A percentile compares a stretch with the other conserved stretches of the same genome.
These are phyloP conservation scores for Caiman crocodilus DNA, from an alignment of 2,797 vertebrate species.

Conservation along the genomic window DNA sequence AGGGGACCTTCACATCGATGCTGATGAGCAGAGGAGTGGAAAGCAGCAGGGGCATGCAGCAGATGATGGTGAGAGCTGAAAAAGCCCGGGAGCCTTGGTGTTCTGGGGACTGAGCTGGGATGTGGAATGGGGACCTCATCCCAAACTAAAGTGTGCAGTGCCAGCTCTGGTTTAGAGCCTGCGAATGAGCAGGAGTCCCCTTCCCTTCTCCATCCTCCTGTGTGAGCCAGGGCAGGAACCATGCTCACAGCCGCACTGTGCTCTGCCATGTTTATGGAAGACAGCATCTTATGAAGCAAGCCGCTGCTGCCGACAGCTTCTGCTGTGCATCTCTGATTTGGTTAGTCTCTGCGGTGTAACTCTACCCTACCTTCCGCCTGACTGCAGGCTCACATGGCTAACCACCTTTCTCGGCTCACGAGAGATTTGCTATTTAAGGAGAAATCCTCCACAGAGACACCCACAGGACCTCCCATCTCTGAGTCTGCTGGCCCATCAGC, in stretches of 20 bases:
- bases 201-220: no score
- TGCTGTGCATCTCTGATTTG: neutral
- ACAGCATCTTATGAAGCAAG: no score
- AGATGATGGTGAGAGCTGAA: neutral
- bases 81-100: neutral
- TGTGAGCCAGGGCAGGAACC: no score
- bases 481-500: rapidly evolving
- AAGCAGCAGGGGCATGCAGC: neutral
- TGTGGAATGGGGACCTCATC: neutral
- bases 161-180: neutral
- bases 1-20: no score
- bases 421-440: no score
- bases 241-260: no score
- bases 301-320: no score
- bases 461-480: neutral
- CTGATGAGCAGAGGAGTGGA: neutral
- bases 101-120: neutral
- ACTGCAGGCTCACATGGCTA: no score
- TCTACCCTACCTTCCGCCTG: rapidly evolving
- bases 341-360: rapidly evolving
- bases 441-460: rapidly evolving
- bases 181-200: no score
- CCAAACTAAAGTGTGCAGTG: neutral
- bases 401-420: no score
- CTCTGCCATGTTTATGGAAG: no score